These are phyloP conservation scores for Coremacera marginata DNA, from an alignment of 2,888 invertebrate species.

Conservation along the genomic window DNA sequence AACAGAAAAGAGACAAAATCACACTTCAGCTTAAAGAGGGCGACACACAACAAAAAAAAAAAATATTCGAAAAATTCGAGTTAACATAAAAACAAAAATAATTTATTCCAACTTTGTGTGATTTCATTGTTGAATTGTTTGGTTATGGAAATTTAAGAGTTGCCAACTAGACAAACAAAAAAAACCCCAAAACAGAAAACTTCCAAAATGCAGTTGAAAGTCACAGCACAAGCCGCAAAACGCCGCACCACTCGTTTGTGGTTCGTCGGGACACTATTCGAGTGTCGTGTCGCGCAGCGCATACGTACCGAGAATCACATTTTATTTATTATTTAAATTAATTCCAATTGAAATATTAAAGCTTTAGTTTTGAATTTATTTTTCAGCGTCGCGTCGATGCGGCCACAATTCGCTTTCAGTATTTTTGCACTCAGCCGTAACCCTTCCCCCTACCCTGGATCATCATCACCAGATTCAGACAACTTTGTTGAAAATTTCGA, in stretches of 20 bases:
- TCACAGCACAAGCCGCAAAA: not conserved
- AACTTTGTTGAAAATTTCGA: slow-evolving; percentile 5
- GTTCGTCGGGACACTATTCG: no score
- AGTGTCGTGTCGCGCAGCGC: not conserved
- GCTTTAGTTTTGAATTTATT: slow-evolving; percentile 18
- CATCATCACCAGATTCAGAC: slow-evolving; percentile 3
- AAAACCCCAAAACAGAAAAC: not conserved
- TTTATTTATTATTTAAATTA: slow-evolving; percentile 36
- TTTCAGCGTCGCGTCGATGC: not conserved
- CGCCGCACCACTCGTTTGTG: not conserved
- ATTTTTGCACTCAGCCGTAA: not conserved
- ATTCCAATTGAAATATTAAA: slow-evolving; percentile 33
- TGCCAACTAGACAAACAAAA: slow-evolving; percentile 3
- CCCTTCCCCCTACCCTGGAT: not conserved
- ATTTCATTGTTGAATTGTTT: slow-evolving; percentile 23
- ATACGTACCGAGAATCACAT: not conserved
- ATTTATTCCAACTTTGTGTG: slow-evolving; percentile 30
- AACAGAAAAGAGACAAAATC: slow-evolving; percentile 1
- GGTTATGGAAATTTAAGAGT: slow-evolving; percentile 28
- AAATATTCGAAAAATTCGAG: not conserved
- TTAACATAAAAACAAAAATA: slow-evolving; percentile 22
- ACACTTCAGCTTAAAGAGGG: not conserved
- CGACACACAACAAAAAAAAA: not conserved
- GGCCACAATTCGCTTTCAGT: slow-evolving; percentile 19
- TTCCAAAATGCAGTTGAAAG: not conserved